Conservation (phyloP, 2,888 invertebrate species). For the Byasa hedistus region DNA sequence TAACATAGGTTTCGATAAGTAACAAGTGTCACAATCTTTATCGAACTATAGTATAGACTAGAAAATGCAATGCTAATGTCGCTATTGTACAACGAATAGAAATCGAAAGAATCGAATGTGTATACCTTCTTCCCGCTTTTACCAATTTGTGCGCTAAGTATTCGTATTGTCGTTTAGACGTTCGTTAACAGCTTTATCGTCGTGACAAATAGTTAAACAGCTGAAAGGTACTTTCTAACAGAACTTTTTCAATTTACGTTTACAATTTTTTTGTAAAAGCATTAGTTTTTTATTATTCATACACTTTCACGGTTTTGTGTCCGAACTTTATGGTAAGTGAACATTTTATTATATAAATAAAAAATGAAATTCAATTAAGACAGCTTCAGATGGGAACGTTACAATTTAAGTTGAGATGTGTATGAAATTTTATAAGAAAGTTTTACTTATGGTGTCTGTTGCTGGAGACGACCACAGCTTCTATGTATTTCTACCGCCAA, state of each 20-base stretch:
- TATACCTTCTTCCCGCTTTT: background rate
- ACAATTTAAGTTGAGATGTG: too few species aligned
- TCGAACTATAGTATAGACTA: background rate
- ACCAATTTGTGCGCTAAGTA: background rate
- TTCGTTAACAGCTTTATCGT: conserved; percentile 12
- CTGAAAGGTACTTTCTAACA: conserved; percentile 18
- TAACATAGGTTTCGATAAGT: background rate
- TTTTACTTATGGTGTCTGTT: too few species aligned
- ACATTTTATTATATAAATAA: background rate
- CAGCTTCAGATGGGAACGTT: background rate
- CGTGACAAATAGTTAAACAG: conserved; percentile 17
- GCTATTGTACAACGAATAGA: conserved; percentile 4
- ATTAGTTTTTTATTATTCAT: conserved; percentile 15
- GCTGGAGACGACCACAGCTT: too few species aligned
- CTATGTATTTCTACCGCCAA: too few species aligned
- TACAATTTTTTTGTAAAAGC: conserved; percentile 1
- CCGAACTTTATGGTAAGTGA: background rate
- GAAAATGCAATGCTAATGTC: background rate
- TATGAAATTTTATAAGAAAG: too few species aligned
- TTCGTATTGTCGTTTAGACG: conserved; percentile 12
- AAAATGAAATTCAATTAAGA: background rate
- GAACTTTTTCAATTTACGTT: conserved; percentile 18
- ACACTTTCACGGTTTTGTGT: conserved; percentile 14
- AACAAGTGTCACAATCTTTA: background rate
- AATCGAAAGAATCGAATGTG: conserved; percentile 6